Evolutionary conservation across 2,888 invertebrate genomes (phyloP), one percentile per base, ranked within the genome.

Genomic region (Asteroscopus sphinx): DNA sequence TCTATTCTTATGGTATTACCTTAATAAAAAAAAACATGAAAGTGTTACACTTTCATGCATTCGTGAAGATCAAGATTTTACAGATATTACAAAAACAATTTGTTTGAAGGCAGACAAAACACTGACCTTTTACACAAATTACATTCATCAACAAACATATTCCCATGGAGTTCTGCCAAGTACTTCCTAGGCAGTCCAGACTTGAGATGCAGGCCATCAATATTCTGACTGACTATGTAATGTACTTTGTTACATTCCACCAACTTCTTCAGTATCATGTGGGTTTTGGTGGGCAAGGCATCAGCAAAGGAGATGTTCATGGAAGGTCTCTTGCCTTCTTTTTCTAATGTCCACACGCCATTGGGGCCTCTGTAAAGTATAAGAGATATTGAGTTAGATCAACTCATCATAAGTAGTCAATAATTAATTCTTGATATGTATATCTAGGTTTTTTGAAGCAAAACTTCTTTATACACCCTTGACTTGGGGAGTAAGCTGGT

Each of bases 71-170:
- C n/a, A n/a, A n/a, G n/a, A n/a, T n/a, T n/a, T n/a, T n/a, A n/a
- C n/a, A n/a, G n/a, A n/a, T n/a, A n/a, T n/a, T n/a, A n/a, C n/a
- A n/a, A n/a, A n/a, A n/a, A n/a, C n/a, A n/a, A n/a, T 6, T 21
- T 21, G 21, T 21, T 21, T 3, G 3, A 21, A 21, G 6, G 6
- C 6, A 6, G 21, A 21, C 5, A 21, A 21, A 21, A 21, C 4
- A 7, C 39, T n/a, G 91, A 96, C 96, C 95, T 96, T 88, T 97
- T 96, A 92, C 99, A 99, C 76, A 96, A 95, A 83, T 96, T 96
- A 86, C 99, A 99, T 84, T 98, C 97, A 86, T 99, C 99, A 28
- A 98, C 95, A 92, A 99, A 99, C 97, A 99, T 99, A 88, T 99
- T 99, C 1, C 99, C 99, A 94, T 99, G 99, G 41, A 99, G 94